Evolutionary conservation across 2,797 vertebrate genomes (phyloP), one percentile per base, ranked within the genome.

Genomic region (Loriculus beryllinus): DNA sequence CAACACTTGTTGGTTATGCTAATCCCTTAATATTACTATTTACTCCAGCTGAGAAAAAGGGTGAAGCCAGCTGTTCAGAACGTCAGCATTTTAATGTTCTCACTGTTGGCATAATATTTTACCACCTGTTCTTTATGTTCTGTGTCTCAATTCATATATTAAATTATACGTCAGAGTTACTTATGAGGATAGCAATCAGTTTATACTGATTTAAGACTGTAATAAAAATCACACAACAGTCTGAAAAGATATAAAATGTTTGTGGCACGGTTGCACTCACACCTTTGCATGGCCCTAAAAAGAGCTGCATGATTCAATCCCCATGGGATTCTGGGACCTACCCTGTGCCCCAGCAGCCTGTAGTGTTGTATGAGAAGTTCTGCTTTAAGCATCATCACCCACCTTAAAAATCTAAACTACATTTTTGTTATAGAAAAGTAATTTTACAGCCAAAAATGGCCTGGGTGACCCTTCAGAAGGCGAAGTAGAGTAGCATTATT

Each of bases 21-120:
- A 96, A 97, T 96, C 96, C 95, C 95, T 92, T 96, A 95, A 93
- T 94, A 97, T 95, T 96, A 63, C 74, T 92, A 90, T 82, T 82
- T 95, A 91, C 86, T 96, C 74, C 82, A 96, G 48, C 83, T 92
- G 82, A 95, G 86, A 92, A 81, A 92, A 93, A 86, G 45, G 69
- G 40, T 57, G 64, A 77, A 89, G 40, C 78, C 95, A 96, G 92
- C 93, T 97, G 93, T 88, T 96, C 89, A 49, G 89, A 93, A 86
- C 28, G 8, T 87, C 92, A 95, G 84, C 65, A 79, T 95, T 96
- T 96, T 88, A 96, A 81, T 88, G 80, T 84, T 82, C 88, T 57
- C 62, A 40, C 75, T 52, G 86, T 69, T 84, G 86, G 87, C 1
- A 1, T 42, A 84, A 95, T 90, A 96, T 97, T 96, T 97, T 96